These are phyloP conservation scores for Hylaea fasciaria DNA, from an alignment of 2,888 invertebrate genomes.

Conservation along the genomic window DNA sequence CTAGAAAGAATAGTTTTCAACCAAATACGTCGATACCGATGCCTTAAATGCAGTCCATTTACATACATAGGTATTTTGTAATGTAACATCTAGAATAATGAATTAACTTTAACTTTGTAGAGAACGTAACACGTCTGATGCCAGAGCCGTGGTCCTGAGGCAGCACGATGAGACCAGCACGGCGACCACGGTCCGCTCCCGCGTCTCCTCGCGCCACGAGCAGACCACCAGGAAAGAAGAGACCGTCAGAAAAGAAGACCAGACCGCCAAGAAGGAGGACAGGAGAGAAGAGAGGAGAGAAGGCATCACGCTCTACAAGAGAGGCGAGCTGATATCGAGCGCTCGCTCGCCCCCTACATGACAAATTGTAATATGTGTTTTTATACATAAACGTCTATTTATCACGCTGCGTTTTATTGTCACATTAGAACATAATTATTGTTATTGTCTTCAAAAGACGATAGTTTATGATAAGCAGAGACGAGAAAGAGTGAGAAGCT, in stretches of 20 bases:
- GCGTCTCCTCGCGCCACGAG: conserved; percentile 56
- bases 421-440: not conserved
- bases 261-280: conserved; percentile 68
- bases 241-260: conserved; percentile 76
- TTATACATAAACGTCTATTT: conserved; percentile 82
- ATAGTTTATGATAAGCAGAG: too few species aligned
- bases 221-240: conserved; percentile 47
- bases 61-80: too few species aligned
- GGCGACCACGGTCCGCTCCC: conserved; percentile 78
- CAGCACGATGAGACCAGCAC: conserved; percentile 82
- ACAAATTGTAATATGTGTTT: conserved; percentile 66
- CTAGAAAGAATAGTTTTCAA: too few species aligned
- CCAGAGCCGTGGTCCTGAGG: conserved; percentile 70
- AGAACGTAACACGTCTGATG: conserved; percentile 80
- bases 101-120: conserved; percentile 55
- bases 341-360: conserved; percentile 83
- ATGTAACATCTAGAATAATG: not conserved
- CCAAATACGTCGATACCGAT: too few species aligned
- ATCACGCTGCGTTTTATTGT: conserved; percentile 50
- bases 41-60: too few species aligned
- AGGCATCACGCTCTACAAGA: conserved; percentile 88
- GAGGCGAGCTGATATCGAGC: conserved; percentile 92
- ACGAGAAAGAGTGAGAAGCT: too few species aligned
- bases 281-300: conserved; percentile 58
- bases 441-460: too few species aligned